Conservation (phyloP, 2,797 vertebrate genomes). For the Neosalanx taihuensis region DNA sequence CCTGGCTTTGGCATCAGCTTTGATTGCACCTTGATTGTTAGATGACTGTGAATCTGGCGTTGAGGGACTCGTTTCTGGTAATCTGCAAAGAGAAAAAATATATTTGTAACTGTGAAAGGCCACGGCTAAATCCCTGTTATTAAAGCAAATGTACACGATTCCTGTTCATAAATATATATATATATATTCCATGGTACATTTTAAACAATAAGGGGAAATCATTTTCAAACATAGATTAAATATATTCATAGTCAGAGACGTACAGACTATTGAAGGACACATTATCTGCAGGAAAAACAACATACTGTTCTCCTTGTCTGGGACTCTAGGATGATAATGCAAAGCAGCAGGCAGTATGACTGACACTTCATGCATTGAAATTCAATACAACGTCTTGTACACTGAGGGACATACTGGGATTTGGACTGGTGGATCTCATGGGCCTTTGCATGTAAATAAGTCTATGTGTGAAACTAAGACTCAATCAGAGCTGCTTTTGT, state of each 20-base stretch:
- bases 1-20: conserved; percentile 79
- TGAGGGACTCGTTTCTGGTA: conserved; percentile 85
- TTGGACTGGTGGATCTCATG: no score
- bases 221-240: conserved; percentile 37
- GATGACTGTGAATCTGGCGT: conserved; percentile 79
- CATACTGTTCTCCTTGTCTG: conserved; percentile 59
- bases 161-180: no score
- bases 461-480: neutral
- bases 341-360: neutral
- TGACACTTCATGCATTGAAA: neutral
- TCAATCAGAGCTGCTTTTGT: neutral
- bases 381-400: neutral
- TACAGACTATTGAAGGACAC: conserved; percentile 50
- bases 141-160: no score
- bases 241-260: conserved; percentile 46
- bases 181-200: no score
- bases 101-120: neutral
- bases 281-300: conserved; percentile 73
- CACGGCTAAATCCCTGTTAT: neutral
- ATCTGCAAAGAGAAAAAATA: conserved; percentile 72
- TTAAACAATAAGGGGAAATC: neutral
- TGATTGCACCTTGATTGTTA: conserved; percentile 81
- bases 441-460: neutral
- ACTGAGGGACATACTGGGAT: neutral
- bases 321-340: conserved; percentile 34